Conservation (phyloP, 2,888 invertebrate species). For the Limenitis arthemis region DNA sequence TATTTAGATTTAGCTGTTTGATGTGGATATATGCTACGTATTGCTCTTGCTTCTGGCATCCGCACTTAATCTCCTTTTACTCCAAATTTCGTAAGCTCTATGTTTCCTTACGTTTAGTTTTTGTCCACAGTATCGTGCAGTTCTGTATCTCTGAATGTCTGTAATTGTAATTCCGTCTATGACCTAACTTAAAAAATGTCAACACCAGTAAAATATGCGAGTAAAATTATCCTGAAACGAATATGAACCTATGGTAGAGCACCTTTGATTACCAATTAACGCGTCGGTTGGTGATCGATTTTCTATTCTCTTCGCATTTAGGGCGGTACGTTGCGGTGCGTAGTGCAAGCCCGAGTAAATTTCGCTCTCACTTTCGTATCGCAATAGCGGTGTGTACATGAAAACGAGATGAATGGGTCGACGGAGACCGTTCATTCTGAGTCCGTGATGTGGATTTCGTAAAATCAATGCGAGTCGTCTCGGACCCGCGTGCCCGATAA, state of each 20-base stretch:
- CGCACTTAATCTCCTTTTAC: constrained; percentile 3
- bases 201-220: too few species aligned
- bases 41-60: constrained; percentile 28
- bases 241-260: neutral
- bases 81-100: neutral
- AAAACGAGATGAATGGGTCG: constrained; percentile 70
- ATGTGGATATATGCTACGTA: constrained; percentile 51
- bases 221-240: neutral
- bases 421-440: constrained; percentile 63
- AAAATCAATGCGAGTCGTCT: constrained; percentile 65
- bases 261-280: constrained; percentile 32
- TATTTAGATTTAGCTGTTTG: constrained; percentile 71
- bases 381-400: constrained; percentile 65
- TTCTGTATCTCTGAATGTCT: too few species aligned
- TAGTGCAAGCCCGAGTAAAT: constrained; percentile 60
- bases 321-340: constrained; percentile 51
- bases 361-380: constrained; percentile 69
- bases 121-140: neutral
- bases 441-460: constrained; percentile 64
- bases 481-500: constrained; percentile 50
- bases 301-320: constrained; percentile 53
- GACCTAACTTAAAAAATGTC: too few species aligned
- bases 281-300: constrained; percentile 35
- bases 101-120: neutral
- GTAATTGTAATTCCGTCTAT: too few species aligned